Base-by-base conservation (phyloP, 2,797 vertebrate genomes). In the Okamejei kenojei region DNA sequence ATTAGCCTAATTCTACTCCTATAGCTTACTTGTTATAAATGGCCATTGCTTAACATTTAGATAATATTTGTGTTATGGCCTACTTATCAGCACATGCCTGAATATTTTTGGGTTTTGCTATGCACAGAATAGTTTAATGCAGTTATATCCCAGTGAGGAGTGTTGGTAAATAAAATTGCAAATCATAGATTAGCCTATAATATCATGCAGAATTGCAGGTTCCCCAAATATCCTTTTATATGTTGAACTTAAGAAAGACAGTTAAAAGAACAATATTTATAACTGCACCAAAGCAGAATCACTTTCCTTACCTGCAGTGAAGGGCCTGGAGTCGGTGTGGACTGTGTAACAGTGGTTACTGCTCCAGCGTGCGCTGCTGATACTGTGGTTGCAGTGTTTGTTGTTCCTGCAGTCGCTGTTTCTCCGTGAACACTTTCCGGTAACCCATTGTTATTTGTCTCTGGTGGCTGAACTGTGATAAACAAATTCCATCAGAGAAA, bases 351-450 rank as follows among this genome's bases (percentile, higher is more conserved):
- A 63, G 61, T 82, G n/a, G 93, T 93, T 3, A 93, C 74, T 71
- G 82, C 93, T 68, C 93, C 93, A 61, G 93, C 82, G 11, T 78
- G 58, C 26, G 93, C 78, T 35, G 93, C 78, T 35, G 93, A 93
- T n/a, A 86, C 93, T 11, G 82, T 93, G 61, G 93, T 93, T 0
- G 93, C 78, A 65, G 93, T 93, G 54, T 93, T 93, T 61, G 93
- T 93, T 35, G 93, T 93, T 71, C 93, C 82, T 29, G 93, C 93
- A 45, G 93, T 93, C 32, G 93, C 93, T 45, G 93, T 93, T 86
- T 93, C 93, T 32, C 93, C 93, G 5, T 93, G 93, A 10, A 93
- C 93, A 82, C 93, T 93, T 74, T 93, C 93, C 45, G 93, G 93
- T 26, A 93, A 68, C 65, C 76, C 93, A 35, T 80, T 86, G 38